Base-by-base conservation (phyloP, 2,113 vertebrate genomes). In the Ophthalmolycus amberensis region DNA sequence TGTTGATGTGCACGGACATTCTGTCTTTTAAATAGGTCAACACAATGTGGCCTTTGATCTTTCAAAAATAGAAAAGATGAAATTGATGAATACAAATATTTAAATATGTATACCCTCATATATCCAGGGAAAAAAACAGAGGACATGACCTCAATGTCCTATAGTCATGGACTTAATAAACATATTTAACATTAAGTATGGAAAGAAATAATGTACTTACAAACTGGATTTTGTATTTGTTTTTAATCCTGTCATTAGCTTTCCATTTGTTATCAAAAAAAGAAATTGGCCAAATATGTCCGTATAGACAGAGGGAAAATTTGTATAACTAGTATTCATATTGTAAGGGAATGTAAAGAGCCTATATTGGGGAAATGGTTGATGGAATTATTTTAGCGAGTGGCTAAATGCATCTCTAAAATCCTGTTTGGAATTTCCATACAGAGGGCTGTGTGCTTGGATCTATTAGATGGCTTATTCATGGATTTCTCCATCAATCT, bases 401-500 rank as follows among this genome's bases (percentile, higher is more conserved):
- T 16, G 9, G 8, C 37, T 48, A 16, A 75, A 75, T 72, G 42
- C 64, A 63, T 68, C 29, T 52, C 29, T 32, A 10, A 80, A 80
- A 83, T 83, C 42, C 79, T 63, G 52, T 75, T 75, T 71, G 3
- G 83, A 75, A 75, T 78, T 72, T 78, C 27, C 83, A 75, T 63
- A 62, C 63, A 52, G 60, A 42, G 62, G 60, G 65, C 18, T 73
- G 14, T 63, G 72, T 62, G 40, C 37, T 15, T 34, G 42, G 79
- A 54, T 69, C 52, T 59, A 77, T 88, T 75, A 79, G 71, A 59
- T 68, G 72, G 78, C 69, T 84, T 86, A 82, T 88, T 90, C 86
- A 75, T 89, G 74, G 65, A 70, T 66, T 83, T 81, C 68, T 81
- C 71, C 77, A 79, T 82, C 80, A 81, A 67, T 78, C 69, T 62